phyloP scores from a whole-genome alignment of 1,140 invertebrate genomes.

The Papilio machaon region DNA sequence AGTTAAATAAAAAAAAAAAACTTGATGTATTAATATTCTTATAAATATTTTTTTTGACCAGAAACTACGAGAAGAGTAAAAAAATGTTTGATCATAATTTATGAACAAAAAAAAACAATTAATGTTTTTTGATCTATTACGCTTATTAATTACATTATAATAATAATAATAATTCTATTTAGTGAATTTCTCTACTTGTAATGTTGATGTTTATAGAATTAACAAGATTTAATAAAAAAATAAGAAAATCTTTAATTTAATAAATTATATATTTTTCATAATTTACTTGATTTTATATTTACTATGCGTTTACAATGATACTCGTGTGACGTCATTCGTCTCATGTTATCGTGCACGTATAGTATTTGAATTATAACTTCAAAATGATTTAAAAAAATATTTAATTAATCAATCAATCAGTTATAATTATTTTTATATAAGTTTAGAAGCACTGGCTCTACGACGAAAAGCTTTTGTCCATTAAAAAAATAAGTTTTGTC shows the following conservation, averaged over 20 bases:
- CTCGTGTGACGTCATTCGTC: background rate
- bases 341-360: background rate
- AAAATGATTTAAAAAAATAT: background rate
- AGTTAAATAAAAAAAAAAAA: too few species aligned
- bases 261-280: background rate
- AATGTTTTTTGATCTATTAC: slow-evolving; percentile 81
- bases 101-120: slow-evolving; percentile 69
- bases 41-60: too few species aligned
- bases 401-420: too few species aligned
- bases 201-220: slow-evolving; percentile 68
- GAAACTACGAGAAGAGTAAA: background rate
- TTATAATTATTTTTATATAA: background rate
- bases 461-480: background rate
- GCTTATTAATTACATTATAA: slow-evolving; percentile 80
- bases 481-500: background rate
- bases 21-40: slow-evolving; percentile 22
- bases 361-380: background rate
- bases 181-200: slow-evolving; percentile 72
- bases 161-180: slow-evolving; percentile 70
- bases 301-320: background rate
- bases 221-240: slow-evolving; percentile 32
- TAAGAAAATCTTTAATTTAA: too few species aligned
- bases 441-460: slow-evolving; percentile 3
- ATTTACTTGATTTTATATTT: background rate
- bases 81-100: slow-evolving; percentile 35